Evolutionary conservation across 1,140 invertebrate species (phyloP), one percentile per base, ranked within the genome.

Genomic region (Drosophila teissieri): DNA sequence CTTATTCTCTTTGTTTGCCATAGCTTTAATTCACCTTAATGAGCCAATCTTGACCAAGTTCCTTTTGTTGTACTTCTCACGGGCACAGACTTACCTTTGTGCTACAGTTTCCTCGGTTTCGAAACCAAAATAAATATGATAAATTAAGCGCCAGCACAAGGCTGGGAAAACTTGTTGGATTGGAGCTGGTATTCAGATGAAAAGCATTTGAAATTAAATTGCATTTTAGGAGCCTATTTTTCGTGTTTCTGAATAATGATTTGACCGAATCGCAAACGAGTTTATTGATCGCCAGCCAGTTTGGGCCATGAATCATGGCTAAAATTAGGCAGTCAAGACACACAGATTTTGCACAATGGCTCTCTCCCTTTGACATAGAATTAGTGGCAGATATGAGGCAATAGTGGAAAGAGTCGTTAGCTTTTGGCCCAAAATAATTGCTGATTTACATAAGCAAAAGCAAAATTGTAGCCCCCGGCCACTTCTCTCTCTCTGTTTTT

Each of bases 131-230:
- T 48, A 78, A 70, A 68, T 42, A 34, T 62, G 24, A 55, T 73
- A 68, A 73, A 77, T 88, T 77, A 83, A 80, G 74, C 63, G 72
- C 68, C 75, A 72, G 78, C 82, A 82, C 82, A 82, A 80, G 72
- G 53, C 62, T 55, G 78, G 63, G 77, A 75, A 75, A 80, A 39
- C 27, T 45, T 5, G 3, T 52, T 27, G 45, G 34, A 39, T 14
- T 31, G n/a, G n/a, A n/a, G n/a, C n/a, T n/a, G 27, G 27, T 12
- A 7, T 3, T 53, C 17, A 40, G 45, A 79, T 31, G 76, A 83
- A 88, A 83, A 63, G 79, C 67, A 19, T 19, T 19, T 19, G 19
- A 42, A 72, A 52, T 60, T 19, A 80, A 89, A 82, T 61, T 58
- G 42, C 62, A 77, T 44, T 77, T 62, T 61, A 78, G 42, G 68